A percentile compares a stretch with the other conserved stretches of the same genome.
phyloP scores from a whole-genome alignment of 1,140 invertebrate genomes.

The Pomacea maculata region DNA sequence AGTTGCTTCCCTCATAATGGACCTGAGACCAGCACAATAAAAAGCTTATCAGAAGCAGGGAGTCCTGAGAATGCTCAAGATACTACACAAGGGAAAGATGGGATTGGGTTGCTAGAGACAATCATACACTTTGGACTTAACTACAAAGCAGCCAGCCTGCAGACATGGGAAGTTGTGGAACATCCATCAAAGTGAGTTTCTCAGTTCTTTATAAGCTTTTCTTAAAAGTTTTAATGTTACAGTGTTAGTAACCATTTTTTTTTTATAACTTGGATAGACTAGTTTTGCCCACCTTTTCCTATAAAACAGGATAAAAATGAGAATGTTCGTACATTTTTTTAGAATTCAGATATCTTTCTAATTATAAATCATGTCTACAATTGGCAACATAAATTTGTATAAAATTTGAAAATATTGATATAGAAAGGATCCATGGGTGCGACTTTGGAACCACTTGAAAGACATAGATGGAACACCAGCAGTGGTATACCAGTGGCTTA shows the following conservation, averaged over 20 bases:
- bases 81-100: background rate
- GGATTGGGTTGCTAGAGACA: slow-evolving; percentile 13
- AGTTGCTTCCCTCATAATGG: slow-evolving; percentile 14
- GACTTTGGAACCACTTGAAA: slow-evolving; percentile 32
- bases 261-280: no score
- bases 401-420: no score
- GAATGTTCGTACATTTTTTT: no score
- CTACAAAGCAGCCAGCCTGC: slow-evolving; percentile 23
- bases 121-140: slow-evolving; percentile 26
- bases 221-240: background rate
- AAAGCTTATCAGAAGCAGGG: background rate
- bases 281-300: no score
- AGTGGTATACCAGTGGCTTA: slow-evolving; percentile 45
- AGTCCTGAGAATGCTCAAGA: no score
- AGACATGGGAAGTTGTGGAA: slow-evolving; percentile 33
- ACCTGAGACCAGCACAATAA: background rate
- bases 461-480: slow-evolving; percentile 43
- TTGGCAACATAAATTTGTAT: no score
- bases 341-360: no score
- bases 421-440: slow-evolving; percentile 30
- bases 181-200: slow-evolving; percentile 30
- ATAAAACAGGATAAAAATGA: no score
- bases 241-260: no score
- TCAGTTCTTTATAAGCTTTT: background rate
- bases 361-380: no score